Conservation (phyloP, 2,797 vertebrate genomes). For the Lagorchestes hirsutus region DNA sequence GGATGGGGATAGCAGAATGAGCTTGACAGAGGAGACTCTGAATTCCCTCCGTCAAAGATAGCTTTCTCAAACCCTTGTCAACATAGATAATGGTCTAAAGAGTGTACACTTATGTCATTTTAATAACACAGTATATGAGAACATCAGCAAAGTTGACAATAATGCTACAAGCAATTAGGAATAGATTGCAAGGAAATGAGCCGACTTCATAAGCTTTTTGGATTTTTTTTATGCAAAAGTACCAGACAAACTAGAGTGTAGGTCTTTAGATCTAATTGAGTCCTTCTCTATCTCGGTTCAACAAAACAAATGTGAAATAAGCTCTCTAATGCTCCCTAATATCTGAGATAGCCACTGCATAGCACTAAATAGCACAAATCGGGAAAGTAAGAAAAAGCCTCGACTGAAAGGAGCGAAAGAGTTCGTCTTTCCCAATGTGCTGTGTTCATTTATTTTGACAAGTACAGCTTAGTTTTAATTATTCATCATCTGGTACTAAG, state of each 20-base stretch:
- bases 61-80: neutral
- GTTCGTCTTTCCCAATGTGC: constrained; percentile 18
- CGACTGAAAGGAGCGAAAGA: neutral
- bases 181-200: neutral
- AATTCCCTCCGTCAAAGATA: neutral
- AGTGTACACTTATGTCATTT: neutral
- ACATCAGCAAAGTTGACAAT: neutral
- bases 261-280: constrained; percentile 30
- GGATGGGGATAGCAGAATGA: neutral
- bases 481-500: constrained; percentile 38
- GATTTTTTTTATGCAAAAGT: neutral
- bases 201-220: neutral
- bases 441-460: constrained; percentile 61
- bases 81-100: neutral
- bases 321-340: neutral
- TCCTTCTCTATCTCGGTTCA: neutral
- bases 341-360: neutral
- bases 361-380: constrained; percentile 35
- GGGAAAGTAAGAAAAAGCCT: constrained; percentile 17
- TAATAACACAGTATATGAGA: neutral
- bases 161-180: neutral
- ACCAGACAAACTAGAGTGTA: neutral
- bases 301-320: neutral
- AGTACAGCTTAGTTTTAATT: constrained; percentile 58
- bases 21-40: neutral